Evolutionary conservation across 2,888 invertebrate genomes (phyloP).

Genomic region (Seira musarum): DNA sequence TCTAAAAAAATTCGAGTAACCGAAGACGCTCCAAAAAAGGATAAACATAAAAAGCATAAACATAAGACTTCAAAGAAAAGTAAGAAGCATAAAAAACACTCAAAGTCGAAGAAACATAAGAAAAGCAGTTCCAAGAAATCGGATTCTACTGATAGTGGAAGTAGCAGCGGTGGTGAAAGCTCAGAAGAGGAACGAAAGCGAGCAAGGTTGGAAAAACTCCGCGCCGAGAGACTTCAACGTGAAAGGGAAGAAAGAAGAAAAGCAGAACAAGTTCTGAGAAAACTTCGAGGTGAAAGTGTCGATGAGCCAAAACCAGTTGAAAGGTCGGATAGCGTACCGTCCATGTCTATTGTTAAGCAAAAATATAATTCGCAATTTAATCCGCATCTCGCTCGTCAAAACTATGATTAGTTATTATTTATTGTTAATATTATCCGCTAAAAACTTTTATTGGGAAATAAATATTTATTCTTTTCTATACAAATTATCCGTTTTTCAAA

Average conservation of each 20-base stretch:
- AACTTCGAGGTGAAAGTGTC: constrained; percentile 78
- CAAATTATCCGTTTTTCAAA: too few species aligned
- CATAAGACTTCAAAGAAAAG: constrained; percentile 65
- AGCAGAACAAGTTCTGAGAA: constrained; percentile 82
- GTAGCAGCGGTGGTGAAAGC: constrained; percentile 68
- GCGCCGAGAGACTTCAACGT: constrained; percentile 84
- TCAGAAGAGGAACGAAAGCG: constrained; percentile 71
- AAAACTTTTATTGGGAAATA: too few species aligned
- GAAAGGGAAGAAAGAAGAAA: constrained; percentile 85
- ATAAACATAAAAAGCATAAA: constrained; percentile 70
- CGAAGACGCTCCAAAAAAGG: constrained; percentile 65
- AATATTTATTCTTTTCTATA: too few species aligned
- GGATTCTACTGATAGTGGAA: constrained; percentile 12
- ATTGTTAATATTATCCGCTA: too few species aligned
- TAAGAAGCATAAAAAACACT: constrained; percentile 71
- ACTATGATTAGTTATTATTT: constrained; percentile 72
- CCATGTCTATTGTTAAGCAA: constrained; percentile 74
- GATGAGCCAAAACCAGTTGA: constrained; percentile 62
- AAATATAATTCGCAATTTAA: constrained; percentile 98
- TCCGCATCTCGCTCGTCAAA: constrained; percentile 90
- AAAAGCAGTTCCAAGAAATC: constrained; percentile 68
- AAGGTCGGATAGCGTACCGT: neutral
- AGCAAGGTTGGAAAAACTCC: constrained; percentile 78
- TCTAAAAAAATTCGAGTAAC: neutral
- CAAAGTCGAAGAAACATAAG: constrained; percentile 71